phyloP scores from a whole-genome alignment of 2,888 invertebrate genomes.

The Halictus quadricinctus region DNA sequence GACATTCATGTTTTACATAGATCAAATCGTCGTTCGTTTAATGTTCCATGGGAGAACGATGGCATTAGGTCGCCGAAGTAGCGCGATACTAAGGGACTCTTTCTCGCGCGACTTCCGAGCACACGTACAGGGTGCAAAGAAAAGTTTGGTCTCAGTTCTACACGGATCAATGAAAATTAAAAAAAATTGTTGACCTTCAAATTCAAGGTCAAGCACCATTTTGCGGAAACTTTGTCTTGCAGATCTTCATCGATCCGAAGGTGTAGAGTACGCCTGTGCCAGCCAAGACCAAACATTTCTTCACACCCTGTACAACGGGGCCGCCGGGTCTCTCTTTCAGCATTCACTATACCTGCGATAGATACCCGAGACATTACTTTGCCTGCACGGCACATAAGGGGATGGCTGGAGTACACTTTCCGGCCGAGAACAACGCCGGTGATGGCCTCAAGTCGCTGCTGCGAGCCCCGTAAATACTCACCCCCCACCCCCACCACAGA shows the following conservation, averaged over 20 bases:
- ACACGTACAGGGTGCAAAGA: too few species aligned
- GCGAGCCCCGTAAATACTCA: constrained; percentile 48
- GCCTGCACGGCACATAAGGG: constrained; percentile 59
- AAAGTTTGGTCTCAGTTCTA: too few species aligned
- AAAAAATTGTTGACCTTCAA: too few species aligned
- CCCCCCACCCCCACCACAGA: not conserved
- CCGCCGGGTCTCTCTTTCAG: constrained; percentile 35
- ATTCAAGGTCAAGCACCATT: too few species aligned
- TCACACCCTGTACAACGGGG: not conserved
- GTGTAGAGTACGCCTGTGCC: too few species aligned
- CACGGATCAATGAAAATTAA: too few species aligned
- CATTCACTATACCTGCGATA: constrained; percentile 64
- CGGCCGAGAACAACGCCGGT: constrained; percentile 52
- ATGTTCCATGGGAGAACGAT: not conserved
- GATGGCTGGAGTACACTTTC: constrained; percentile 61
- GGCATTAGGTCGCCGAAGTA: not conserved
- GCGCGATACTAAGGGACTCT: not conserved
- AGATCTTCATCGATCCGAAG: too few species aligned
- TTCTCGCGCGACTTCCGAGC: too few species aligned
- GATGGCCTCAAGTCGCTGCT: constrained; percentile 49
- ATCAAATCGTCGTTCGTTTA: not conserved
- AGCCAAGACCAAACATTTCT: too few species aligned
- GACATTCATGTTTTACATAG: constrained; percentile 11
- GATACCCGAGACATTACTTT: constrained; percentile 67
- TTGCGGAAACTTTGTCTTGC: too few species aligned